These are phyloP conservation scores for Pentamera pediparva DNA, from an alignment of 53 echinoderm and acorn worm species.

Conservation along the genomic window DNA sequence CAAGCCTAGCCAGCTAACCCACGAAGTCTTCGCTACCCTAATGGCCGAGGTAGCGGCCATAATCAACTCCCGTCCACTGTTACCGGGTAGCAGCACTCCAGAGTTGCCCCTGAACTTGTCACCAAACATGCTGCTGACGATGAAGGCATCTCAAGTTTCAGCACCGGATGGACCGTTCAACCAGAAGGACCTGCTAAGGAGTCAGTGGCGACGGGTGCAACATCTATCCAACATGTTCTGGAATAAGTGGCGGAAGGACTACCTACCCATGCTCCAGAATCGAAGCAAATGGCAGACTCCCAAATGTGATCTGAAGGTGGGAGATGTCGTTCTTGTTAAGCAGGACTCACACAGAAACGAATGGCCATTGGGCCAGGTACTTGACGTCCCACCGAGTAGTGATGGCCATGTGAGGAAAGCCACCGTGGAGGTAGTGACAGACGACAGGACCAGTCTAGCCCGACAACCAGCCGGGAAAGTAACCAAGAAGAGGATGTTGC, in stretches of 20 bases:
- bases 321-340: conserved; percentile 48
- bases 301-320: conserved; percentile 24
- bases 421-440: conserved; percentile 32
- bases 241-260: conserved; percentile 48
- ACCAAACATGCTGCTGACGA: conserved; percentile 49
- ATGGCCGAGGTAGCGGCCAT: conserved; percentile 49
- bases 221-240: conserved; percentile 57
- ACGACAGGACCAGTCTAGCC: conserved; percentile 5
- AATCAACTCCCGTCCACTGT: conserved; percentile 39
- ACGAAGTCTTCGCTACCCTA: conserved; percentile 48
- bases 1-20: conserved; percentile 55
- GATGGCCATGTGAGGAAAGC: conserved; percentile 45
- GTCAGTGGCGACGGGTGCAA: conserved; percentile 56
- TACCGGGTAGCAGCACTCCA: conserved; percentile 28
- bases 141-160: conserved; percentile 44
- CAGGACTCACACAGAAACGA: conserved; percentile 36
- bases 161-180: conserved; percentile 53
- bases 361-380: conserved; percentile 48
- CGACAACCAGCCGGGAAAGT: conserved; percentile 21
- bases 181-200: conserved; percentile 42
- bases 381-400: conserved; percentile 4
- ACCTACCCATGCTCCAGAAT: conserved; percentile 46
- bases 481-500: conserved; percentile 50
- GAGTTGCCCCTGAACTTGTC: conserved; percentile 45
- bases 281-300: conserved; percentile 42